Evolutionary conservation across 2,888 invertebrate species (phyloP), one percentile per base, ranked within the genome.

Genomic region (Drosophila barbarae): DNA sequence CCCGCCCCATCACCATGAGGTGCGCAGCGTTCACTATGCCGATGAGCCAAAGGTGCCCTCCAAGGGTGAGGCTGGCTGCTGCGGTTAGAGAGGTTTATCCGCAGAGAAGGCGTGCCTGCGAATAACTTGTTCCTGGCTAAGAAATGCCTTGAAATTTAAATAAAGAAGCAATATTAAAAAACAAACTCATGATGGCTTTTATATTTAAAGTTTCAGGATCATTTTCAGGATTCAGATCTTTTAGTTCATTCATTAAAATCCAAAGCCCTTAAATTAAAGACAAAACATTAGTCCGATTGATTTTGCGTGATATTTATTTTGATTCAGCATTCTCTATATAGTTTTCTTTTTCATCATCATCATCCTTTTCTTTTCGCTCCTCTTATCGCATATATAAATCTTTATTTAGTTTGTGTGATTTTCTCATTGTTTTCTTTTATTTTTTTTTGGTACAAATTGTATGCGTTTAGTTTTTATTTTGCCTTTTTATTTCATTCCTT

Each of bases 231-330:
- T 18, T 26, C 26, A 26, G 26, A 6, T 26, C 2, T 26, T 26
- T 26, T 26, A 5, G 26, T 26, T 26, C 0, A 26, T 26, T 26
- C 6, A 26, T 5, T 18, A 32, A 30, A 13, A 13, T 5, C 2
- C 12, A 13, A 28, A 35, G 2, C 12, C 5, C n/a, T 6, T 8
- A 13, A 1, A 32, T 6, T 12, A 69, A 44, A 30, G 18, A 30
- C 12, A 38, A 35, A 26, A 18, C 30, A 41, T 10, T 28, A 1
- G 7, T 60, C 8, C 36, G 5, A 23, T 69, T 72, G 68, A 66
- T 77, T 51, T 77, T 71, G 71, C 73, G 76, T 81, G 76, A 75
- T 80, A 71, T 84, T 79, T 84, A 79, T 81, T 79, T 69, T 67
- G 63, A 66, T 71, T 84, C 69, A 81, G 73, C 72, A 71, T 71